phyloP scores from a whole-genome alignment of 2,888 invertebrate species.

The Amphipoea lucens region DNA sequence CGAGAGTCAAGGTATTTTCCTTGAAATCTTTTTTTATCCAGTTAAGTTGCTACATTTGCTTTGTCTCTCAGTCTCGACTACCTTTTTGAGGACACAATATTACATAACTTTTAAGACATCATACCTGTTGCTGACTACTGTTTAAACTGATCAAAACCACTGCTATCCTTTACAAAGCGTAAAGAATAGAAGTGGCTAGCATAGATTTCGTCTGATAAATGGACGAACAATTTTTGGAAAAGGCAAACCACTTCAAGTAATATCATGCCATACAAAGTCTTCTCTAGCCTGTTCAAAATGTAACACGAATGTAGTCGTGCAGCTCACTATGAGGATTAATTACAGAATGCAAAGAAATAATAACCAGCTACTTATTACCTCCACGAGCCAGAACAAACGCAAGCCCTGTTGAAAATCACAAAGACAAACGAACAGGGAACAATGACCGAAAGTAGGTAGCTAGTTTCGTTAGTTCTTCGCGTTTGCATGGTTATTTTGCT shows the following conservation, averaged over 20 bases:
- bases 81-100: not conserved
- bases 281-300: constrained; percentile 10
- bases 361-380: constrained; percentile 62
- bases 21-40: constrained; percentile 24
- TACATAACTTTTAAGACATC: not conserved
- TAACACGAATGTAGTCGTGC: constrained; percentile 6
- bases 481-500: constrained; percentile 61
- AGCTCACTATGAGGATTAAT: constrained; percentile 44
- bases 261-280: not conserved
- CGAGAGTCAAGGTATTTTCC: constrained; percentile 49
- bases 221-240: not conserved
- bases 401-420: constrained; percentile 74
- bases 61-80: not conserved
- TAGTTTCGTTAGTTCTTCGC: constrained; percentile 68
- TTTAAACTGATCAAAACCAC: not conserved
- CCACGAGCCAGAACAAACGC: constrained; percentile 67
- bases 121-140: not conserved
- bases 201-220: not conserved
- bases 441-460: constrained; percentile 70
- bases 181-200: not conserved
- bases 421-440: constrained; percentile 74
- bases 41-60: constrained; percentile 5
- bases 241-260: not conserved
- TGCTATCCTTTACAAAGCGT: not conserved
- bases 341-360: constrained; percentile 60